Base-by-base conservation (phyloP, 1,140 invertebrate species). In the Eubasilissa regina region DNA sequence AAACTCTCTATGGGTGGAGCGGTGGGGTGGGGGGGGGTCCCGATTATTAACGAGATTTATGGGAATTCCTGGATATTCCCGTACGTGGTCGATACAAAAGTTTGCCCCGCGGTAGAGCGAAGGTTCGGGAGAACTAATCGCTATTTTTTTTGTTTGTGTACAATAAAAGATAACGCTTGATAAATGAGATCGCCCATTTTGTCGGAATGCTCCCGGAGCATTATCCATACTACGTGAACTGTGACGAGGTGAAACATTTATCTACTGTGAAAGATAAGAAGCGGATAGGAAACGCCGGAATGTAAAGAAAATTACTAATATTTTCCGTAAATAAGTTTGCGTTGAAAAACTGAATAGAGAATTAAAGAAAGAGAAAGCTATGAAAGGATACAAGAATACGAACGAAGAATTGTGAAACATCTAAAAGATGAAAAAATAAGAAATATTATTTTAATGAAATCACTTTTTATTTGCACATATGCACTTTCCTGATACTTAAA, bases 121-220 rank as follows among this genome's bases (percentile, higher is more conserved):
- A 25, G 60, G 11, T 6, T 10, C 19, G 35, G 1, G 55, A 35
- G 7, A 70, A 47, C 43, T 70, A 70, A 70, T 70, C 43, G 66
- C 21, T 17, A 47, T 70, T 70, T 35, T 35, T 70, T 48, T 70
- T 70, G 43, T 70, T 70, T 48, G n/a, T 47, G 66, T 48, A 48
- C 43, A 48, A 47, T 25, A 44, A 15, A 44, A 70, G 66, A 70
- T 70, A 70, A 70, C 66, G 21, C 17, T 70, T 70, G 66, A 70
- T 70, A 70, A 70, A 70, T 70, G 43, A 19, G 66, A 10, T 44
- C n/a, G 15, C 45, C 45, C 44, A 19, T 15, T 70, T 70, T 48
- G 9, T 15, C 3, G 35, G 45, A 47, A 10, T 10, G 43, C 17
- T 70, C 43, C n/a, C 45, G n/a, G 66, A 17, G 44, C 17, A 70